A percentile compares a stretch with the other conserved stretches of the same genome.
phyloP scores from a whole-genome alignment of 2,113 vertebrate species.

The Pseudopipra pipra region DNA sequence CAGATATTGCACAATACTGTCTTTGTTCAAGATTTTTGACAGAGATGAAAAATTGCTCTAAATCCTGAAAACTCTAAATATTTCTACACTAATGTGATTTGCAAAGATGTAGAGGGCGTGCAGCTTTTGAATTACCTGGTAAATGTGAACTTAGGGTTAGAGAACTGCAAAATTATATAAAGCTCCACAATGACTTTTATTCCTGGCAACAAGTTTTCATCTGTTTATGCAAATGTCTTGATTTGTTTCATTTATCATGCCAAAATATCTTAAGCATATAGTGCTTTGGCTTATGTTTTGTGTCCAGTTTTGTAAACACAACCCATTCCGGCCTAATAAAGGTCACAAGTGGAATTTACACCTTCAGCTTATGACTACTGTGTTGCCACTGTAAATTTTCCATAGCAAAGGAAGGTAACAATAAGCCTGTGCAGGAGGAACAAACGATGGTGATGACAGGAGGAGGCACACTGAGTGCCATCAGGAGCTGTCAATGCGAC shows the following conservation, averaged over 20 bases:
- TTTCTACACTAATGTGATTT: neutral
- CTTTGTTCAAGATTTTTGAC: neutral
- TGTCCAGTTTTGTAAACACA: neutral
- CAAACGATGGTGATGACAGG: neutral
- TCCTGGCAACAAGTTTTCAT: neutral
- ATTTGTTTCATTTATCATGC: neutral
- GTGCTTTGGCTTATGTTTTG: neutral
- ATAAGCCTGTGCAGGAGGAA: neutral
- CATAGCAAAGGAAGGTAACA: neutral
- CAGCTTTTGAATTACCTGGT: neutral
- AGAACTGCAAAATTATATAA: neutral
- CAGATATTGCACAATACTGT: neutral
- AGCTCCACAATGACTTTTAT: neutral
- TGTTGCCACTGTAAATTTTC: slow-evolving; percentile 6
- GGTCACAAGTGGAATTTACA: slow-evolving; percentile 33
- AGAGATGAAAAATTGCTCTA: neutral
- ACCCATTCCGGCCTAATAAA: neutral
- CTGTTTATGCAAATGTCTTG: neutral
- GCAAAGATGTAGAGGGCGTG: neutral
- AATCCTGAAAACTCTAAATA: neutral
- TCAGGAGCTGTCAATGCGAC: neutral
- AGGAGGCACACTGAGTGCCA: neutral
- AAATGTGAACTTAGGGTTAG: neutral
- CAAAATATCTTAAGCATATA: neutral
- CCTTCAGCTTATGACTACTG: neutral